Evolutionary conservation across 2,888 invertebrate species (phyloP), one percentile per base, ranked within the genome.

Genomic region (Polyommatus icarus): DNA sequence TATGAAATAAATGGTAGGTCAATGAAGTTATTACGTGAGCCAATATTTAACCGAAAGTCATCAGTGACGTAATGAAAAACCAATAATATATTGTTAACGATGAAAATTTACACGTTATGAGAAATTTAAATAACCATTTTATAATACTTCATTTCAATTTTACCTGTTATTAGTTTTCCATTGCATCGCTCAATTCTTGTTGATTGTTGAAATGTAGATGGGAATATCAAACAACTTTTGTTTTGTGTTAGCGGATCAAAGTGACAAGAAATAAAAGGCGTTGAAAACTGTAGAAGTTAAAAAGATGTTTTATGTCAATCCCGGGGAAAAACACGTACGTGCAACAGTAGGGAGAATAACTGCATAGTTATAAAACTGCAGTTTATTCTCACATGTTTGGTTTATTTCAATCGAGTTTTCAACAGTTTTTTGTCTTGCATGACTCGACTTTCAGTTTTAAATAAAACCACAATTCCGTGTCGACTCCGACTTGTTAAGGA

Each of bases 81-180:
- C 75, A 54, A 75, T 75, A 75, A 50, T 72, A 36, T 8, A 24
- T 54, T 50, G 29, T 75, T 75, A 75, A 75, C 75, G 75, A 75
- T 24, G 75, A 50, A 75, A 50, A 50, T 75, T 54, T 18, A 73
- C 46, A 20, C 73, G 73, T 73, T 73, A 73, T 73, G 73, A 73
- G 73, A 73, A 36, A 20, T 73, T 24, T 29, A 46, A 73, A 50
- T 24, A 29, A 73, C 24, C 73, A n/a, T 72, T 18, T 6, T 46
- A 73, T 50, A 15, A 67, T 50, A 54, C 24, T 54, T 29, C 54
- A 75, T 75, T 75, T 50, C 8, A 50, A 24, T 29, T 75, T 54
- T n/a, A 75, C 50, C 18, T 54, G 3, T 18, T 29, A 75, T 75
- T 75, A 54, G 24, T 15, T 50, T 75, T 75, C 54, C 24, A 75